A percentile compares a stretch with the other conserved stretches of the same genome.
These are phyloP conservation scores for Thalassarche chlororhynchos DNA, from an alignment of 2,113 vertebrate genomes.

Conservation along the genomic window DNA sequence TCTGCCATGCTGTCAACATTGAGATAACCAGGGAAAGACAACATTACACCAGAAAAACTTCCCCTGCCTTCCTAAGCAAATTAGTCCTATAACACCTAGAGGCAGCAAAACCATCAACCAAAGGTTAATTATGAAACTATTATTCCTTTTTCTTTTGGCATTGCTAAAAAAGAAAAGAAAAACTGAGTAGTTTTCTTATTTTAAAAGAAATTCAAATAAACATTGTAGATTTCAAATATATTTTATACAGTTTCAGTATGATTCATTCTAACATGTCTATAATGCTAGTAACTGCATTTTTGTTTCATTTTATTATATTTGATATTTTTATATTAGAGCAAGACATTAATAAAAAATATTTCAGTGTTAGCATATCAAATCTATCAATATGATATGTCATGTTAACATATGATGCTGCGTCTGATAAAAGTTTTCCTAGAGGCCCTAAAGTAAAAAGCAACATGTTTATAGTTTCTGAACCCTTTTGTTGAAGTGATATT, in stretches of 20 bases:
- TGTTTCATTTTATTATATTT: background rate
- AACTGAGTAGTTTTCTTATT: background rate
- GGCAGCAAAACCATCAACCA: background rate
- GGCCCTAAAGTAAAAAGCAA: background rate
- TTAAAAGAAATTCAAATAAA: background rate
- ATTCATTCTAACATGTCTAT: background rate
- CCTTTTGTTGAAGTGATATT: background rate
- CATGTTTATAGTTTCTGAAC: background rate
- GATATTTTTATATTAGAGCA: background rate
- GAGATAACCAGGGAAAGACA: conserved; percentile 27
- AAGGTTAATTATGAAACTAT: background rate
- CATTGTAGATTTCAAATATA: background rate
- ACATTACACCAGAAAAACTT: background rate
- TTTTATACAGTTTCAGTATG: background rate
- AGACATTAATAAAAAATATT: background rate
- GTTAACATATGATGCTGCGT: background rate
- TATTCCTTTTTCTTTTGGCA: background rate
- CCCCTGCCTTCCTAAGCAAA: background rate
- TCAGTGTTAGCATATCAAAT: background rate
- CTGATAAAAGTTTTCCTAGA: background rate
- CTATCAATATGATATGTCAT: background rate
- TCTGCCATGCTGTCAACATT: conserved; percentile 70
- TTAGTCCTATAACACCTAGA: background rate
- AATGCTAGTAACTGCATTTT: background rate
- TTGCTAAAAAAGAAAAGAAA: background rate